Conservation (phyloP, 2,888 invertebrate genomes). For the Dendrolimus houi region DNA sequence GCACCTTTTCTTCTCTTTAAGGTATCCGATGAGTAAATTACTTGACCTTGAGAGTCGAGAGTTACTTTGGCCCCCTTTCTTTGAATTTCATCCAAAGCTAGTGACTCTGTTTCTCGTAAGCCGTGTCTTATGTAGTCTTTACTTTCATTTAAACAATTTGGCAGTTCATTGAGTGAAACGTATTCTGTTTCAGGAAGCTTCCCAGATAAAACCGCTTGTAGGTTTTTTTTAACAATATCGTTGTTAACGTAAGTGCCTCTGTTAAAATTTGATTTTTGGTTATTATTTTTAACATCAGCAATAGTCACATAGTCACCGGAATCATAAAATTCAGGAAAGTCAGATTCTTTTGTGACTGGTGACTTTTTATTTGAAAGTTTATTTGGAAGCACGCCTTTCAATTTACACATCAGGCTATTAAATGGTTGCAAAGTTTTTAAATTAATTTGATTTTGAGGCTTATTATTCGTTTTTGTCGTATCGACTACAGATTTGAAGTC, state of each 20-base stretch:
- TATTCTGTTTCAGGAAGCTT: conserved; percentile 83
- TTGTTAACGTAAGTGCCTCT: conserved; percentile 78
- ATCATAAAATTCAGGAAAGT: conserved; percentile 70
- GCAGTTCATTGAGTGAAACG: conserved; percentile 87
- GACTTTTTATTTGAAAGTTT: conserved; percentile 70
- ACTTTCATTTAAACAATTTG: conserved; percentile 65
- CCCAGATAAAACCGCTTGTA: conserved; percentile 77
- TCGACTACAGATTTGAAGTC: conserved; percentile 32
- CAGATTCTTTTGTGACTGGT: conserved; percentile 59
- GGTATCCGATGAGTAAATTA: conserved; percentile 92
- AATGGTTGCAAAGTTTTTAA: conserved; percentile 75
- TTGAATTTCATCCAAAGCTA: conserved; percentile 58
- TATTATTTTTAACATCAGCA: conserved; percentile 88
- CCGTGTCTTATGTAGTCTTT: conserved; percentile 60
- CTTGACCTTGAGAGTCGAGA: conserved; percentile 90
- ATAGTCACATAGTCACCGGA: conserved; percentile 91
- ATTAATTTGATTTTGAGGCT: conserved; percentile 40
- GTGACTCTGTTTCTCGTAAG: conserved; percentile 42
- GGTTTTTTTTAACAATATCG: conserved; percentile 80
- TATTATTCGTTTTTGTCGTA: conserved; percentile 32
- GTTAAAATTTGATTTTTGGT: conserved; percentile 74
- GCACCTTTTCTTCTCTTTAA: conserved; percentile 86
- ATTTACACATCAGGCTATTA: conserved; percentile 83
- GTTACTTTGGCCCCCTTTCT: conserved; percentile 86
- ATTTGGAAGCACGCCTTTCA: conserved; percentile 79